Evolutionary conservation across 2,888 invertebrate genomes (phyloP).

Genomic region (Leptopilina syphax): DNA sequence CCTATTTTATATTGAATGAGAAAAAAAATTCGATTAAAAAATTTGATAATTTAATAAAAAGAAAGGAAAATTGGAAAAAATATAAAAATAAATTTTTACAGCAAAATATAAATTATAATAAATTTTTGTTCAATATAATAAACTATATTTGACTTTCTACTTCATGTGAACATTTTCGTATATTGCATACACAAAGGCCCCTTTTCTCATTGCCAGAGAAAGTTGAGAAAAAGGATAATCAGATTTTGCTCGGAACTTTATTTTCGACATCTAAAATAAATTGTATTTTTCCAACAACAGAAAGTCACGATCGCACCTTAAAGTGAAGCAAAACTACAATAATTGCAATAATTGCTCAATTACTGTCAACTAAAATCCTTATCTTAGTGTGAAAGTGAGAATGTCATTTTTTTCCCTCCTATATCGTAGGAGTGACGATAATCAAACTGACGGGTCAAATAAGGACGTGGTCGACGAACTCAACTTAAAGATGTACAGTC

Average conservation of each 20-base stretch:
- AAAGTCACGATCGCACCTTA: not conserved
- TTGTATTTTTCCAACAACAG: not conserved
- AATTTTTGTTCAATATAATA: no score
- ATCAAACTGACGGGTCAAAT: conserved; percentile 57
- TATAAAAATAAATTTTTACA: no score
- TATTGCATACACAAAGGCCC: not conserved
- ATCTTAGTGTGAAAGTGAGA: conserved; percentile 35
- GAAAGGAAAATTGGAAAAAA: no score
- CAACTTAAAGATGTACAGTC: conserved; percentile 52
- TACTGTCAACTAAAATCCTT: conserved; percentile 29
- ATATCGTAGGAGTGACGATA: conserved; percentile 47
- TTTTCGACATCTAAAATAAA: conserved; percentile 21
- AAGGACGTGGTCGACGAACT: conserved; percentile 53
- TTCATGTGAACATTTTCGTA: not conserved
- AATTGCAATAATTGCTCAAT: conserved; percentile 33
- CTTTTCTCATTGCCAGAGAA: conserved; percentile 14
- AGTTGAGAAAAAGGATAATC: conserved; percentile 28
- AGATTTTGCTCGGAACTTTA: conserved; percentile 31
- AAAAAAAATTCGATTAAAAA: no score
- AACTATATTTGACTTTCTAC: no score
- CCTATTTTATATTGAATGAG: no score
- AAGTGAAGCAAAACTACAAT: not conserved
- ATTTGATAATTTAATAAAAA: no score
- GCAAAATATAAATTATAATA: no score
- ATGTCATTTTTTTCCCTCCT: not conserved